Percentiles rank a stretch among this genome's conserved stretches.
Evolutionary conservation across 2,797 vertebrate genomes (phyloP).

Genomic region (Enoplosus armatus): DNA sequence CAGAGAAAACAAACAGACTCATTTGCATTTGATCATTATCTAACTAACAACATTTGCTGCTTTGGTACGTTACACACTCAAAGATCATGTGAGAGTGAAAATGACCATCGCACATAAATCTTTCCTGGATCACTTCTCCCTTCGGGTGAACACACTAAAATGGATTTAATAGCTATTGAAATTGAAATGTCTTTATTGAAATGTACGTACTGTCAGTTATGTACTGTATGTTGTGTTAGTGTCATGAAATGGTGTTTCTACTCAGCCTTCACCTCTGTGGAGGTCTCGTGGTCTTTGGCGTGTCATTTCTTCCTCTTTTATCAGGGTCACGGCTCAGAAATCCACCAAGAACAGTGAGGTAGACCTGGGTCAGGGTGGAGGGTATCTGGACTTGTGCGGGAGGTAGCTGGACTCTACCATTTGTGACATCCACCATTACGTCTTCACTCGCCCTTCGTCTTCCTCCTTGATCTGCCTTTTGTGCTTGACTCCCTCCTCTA

Average conservation of each 20-base stretch:
- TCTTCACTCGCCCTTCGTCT: not conserved
- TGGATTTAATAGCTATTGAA: no score
- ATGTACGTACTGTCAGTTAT: not conserved
- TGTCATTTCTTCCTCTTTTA: not conserved
- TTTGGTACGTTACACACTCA: not conserved
- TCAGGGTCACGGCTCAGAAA: conserved; percentile 73
- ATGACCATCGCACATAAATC: no score
- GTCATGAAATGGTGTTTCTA: not conserved
- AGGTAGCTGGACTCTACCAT: conserved; percentile 1
- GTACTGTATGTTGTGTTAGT: not conserved
- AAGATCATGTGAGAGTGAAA: not conserved
- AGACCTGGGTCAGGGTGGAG: conserved; percentile 89
- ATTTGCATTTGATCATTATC: not conserved
- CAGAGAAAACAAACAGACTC: not conserved
- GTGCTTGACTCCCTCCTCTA: not conserved
- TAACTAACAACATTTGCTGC: not conserved
- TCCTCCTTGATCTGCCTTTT: not conserved
- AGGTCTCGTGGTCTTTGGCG: not conserved
- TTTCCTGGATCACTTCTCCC: conserved; percentile 1
- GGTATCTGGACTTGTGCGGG: conserved; percentile 74
- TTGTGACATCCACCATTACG: conserved; percentile 1
- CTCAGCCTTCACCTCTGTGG: conserved; percentile 50
- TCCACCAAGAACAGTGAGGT: conserved; percentile 86
- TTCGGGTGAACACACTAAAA: no score
- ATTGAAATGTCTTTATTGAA: no score